Percentiles rank a stretch among this genome's conserved stretches.
Conservation (phyloP, 2,888 invertebrate species). For the Drosophila emarginata region DNA sequence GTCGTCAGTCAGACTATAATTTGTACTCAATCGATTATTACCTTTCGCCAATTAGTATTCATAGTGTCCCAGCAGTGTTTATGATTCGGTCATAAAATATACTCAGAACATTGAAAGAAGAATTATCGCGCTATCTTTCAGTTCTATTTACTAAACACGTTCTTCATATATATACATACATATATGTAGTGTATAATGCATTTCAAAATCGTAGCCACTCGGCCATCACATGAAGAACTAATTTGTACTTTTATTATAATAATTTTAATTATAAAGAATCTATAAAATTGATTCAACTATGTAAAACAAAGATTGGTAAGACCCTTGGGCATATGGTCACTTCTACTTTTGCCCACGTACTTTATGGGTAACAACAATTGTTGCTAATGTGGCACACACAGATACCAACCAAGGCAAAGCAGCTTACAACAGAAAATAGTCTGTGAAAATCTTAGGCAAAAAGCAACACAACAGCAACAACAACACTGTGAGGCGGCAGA, state of each 20-base stretch:
- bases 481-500: conserved; percentile 50
- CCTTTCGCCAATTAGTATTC: conserved; percentile 1
- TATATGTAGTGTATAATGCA: no score
- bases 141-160: no score
- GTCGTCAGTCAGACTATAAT: background rate
- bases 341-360: background rate
- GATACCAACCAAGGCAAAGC: conserved; percentile 22
- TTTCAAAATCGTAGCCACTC: no score
- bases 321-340: background rate
- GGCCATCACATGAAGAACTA: no score
- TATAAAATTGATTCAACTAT: no score
- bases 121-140: no score
- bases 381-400: conserved; percentile 35
- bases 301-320: background rate
- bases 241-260: no score
- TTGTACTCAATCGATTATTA: conserved; percentile 7
- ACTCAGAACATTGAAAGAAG: no score
- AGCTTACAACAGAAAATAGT: conserved; percentile 40
- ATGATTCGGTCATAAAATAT: background rate
- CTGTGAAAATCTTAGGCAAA: conserved; percentile 56
- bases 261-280: no score
- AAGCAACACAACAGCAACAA: conserved; percentile 13
- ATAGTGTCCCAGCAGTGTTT: background rate
- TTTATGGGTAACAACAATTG: background rate
- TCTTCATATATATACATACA: no score